Base-by-base conservation (phyloP, 1,140 invertebrate species). In the Lordiphosa clarofinis region DNA sequence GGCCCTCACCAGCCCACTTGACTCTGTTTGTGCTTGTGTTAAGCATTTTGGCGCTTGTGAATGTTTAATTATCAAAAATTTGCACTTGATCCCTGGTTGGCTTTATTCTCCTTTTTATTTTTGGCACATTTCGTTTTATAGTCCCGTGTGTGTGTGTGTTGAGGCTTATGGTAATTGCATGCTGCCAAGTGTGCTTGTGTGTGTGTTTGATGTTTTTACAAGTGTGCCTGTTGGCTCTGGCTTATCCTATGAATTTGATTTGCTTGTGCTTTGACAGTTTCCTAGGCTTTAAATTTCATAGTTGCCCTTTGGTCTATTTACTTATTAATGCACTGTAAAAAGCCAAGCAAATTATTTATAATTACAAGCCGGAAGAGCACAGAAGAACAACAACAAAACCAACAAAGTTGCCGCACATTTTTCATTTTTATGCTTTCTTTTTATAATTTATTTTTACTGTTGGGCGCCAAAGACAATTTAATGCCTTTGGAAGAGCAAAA, bases 21-120 rank as follows among this genome's bases (percentile, higher is more conserved):
- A 50, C 64, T 65, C 48, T 31, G 31, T 49, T 67, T 62, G 43
- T 73, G 73, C 64, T 65, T 78, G 57, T 73, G 65, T 79, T 81
- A 70, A 81, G 61, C 74, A 81, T 79, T 81, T 81, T 81, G 70
- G 65, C 75, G 70, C 75, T 79, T 73, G 54, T 81, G 75, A 81
- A 81, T 81, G 70, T 79, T 81, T 73, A 81, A 79, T 81, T 81
- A 81, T 79, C 74, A 73, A 79, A 81, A 81, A 81, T 79, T 67
- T 81, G 66, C 74, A 79, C 65, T 73, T 73, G 74, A 79, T 73
- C 52, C 66, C 59, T 60, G 54, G 40, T 65, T 73, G 12, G 49
- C 46, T 58, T 28, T 53, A 59, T 12, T 50, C 7, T 28, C 24
- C 19, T 35, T 60, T 59, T 52, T 49, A 56, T 47, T 68, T 57